phyloP scores from a whole-genome alignment of 2,113 vertebrate genomes.

The Protomyctophum bolini region DNA sequence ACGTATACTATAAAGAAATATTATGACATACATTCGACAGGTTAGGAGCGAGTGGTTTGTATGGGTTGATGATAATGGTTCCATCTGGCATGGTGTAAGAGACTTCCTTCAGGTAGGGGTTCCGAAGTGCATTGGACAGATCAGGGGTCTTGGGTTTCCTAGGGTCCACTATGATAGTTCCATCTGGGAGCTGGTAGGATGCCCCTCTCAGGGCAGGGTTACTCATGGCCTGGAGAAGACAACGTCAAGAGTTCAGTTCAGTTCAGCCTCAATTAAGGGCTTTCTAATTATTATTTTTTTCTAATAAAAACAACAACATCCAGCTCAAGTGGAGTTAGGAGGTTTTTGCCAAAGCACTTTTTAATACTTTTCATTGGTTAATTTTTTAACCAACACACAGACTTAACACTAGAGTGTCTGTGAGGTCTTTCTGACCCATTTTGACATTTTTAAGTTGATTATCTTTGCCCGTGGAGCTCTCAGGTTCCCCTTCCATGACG shows the following conservation, averaged over 20 bases:
- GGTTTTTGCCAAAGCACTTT: too few relatives aligned
- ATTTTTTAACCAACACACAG: too few relatives aligned
- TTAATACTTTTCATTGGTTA: too few relatives aligned
- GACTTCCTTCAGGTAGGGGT: slow-evolving; percentile 70
- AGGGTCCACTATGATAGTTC: slow-evolving; percentile 72
- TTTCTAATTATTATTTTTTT: too few relatives aligned
- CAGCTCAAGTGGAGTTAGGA: too few relatives aligned
- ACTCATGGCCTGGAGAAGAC: slow-evolving; percentile 58
- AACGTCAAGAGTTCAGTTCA: slow-evolving; percentile 18
- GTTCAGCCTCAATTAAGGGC: not conserved
- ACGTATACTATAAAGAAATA: too few relatives aligned
- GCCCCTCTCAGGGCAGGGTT: slow-evolving; percentile 67
- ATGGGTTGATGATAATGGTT: slow-evolving; percentile 74
- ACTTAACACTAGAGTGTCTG: too few relatives aligned
- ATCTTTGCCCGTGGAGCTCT: too few relatives aligned
- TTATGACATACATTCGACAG: slow-evolving; percentile 51
- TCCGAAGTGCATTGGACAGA: slow-evolving; percentile 73
- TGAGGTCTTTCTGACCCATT: too few relatives aligned
- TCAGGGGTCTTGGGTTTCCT: slow-evolving; percentile 70
- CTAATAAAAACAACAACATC: too few relatives aligned
- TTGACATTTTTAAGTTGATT: too few relatives aligned
- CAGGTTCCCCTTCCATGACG: too few relatives aligned
- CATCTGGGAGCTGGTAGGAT: slow-evolving; percentile 69
- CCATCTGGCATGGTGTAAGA: slow-evolving; percentile 78
- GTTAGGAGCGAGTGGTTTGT: slow-evolving; percentile 64